These are phyloP conservation scores for Heliconius himera DNA, from an alignment of 1,140 invertebrate genomes.

Conservation along the genomic window DNA sequence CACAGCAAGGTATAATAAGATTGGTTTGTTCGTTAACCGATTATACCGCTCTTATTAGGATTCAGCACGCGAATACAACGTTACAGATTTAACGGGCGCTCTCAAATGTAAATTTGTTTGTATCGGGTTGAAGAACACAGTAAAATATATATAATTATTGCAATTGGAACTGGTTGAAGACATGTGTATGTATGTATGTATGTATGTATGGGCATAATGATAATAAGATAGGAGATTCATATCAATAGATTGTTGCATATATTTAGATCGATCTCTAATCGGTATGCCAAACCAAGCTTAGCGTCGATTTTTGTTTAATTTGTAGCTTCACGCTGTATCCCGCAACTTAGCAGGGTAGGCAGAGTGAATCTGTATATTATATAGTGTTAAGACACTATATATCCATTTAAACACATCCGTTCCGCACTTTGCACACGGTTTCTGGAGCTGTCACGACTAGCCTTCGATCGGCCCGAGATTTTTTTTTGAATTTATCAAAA, in stretches of 20 bases:
- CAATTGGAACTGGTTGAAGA: neutral
- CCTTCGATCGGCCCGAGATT: too few species aligned
- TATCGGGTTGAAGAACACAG: neutral
- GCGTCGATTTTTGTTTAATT: neutral
- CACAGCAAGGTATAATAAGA: neutral
- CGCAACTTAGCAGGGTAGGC: neutral
- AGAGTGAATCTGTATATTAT: neutral
- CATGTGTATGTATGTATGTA: too few species aligned
- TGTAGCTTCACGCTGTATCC: neutral
- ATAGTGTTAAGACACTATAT: neutral
- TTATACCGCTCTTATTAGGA: neutral
- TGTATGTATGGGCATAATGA: too few species aligned
- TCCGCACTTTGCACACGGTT: neutral
- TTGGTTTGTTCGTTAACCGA: neutral
- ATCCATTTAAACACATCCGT: neutral
- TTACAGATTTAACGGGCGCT: constrained; percentile 7
- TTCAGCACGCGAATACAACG: neutral
- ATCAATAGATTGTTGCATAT: neutral
- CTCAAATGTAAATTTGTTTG: neutral
- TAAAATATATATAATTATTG: constrained; percentile 3
- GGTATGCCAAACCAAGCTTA: too few species aligned
- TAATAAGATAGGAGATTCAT: too few species aligned
- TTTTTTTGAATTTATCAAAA: too few species aligned
- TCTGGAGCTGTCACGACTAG: too few species aligned
- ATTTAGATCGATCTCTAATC: neutral